Evolutionary conservation across 2,113 vertebrate genomes (phyloP), one percentile per base, ranked within the genome.

Genomic region (Epinephelus cyanopodus): DNA sequence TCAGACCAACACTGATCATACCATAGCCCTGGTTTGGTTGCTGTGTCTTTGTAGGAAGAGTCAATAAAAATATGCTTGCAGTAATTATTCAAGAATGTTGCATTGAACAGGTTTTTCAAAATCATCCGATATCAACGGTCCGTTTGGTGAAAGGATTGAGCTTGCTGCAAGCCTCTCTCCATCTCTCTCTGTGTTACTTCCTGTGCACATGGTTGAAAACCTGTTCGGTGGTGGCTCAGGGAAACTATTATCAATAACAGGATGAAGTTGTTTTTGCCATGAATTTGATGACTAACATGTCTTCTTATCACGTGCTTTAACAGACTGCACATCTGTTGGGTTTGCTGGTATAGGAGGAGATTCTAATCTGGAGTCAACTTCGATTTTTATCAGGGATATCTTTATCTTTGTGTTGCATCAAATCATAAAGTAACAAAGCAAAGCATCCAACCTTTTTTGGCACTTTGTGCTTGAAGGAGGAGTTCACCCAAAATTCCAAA

Each of bases 171-270:
- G 27, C 27, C 37, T 57, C 37, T 56, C 21, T 57, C 9, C 5
- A 8, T 58, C 69, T 45, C 33, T 71, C n/a, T 54, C 33, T 12
- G 2, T 39, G 29, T 69, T 52, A 64, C 60, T 54, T 75, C 60
- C 33, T 54, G 74, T 65, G 50, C 37, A 29, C 52, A 47, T 57
- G 21, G 29, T 66, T 64, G 29, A 42, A 53, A 74, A 74, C 72
- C 72, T 63, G 47, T 25, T 39, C 6, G 17, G 52, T 14, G 4
- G 19, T 37, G 42, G 45, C 7, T 50, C 25, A 61, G 25, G 21
- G 18, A 74, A 62, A 50, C 19, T 21, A 54, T n/a, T 50, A 50
- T 63, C 29, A 53, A 15, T 6, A 50, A 74, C 27, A 62, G 21
- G 47, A 39, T 75, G 48, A 50, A 39, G 72, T 61, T 37, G 27